Percentiles rank a stretch among this genome's conserved stretches.
Conservation (phyloP, 2,113 vertebrate species). For the Gymnocephalus cernua region DNA sequence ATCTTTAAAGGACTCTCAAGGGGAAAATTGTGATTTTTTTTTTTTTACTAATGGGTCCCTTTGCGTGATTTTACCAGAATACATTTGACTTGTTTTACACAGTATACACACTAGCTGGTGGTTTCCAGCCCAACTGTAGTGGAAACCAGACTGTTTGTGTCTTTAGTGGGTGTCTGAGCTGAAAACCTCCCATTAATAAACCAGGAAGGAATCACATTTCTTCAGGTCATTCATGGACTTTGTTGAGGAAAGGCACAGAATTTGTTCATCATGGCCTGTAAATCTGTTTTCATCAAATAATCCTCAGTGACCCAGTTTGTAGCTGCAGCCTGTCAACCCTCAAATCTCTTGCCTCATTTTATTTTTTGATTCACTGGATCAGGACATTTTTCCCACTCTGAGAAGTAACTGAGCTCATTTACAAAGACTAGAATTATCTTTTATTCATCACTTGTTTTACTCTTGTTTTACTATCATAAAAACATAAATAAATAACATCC, state of each 20-base stretch:
- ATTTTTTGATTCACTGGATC: not conserved
- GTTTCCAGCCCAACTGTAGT: constrained; percentile 22
- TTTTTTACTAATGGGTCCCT: constrained; percentile 39
- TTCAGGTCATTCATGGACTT: constrained; percentile 43
- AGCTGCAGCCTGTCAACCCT: constrained; percentile 7
- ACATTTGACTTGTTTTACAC: constrained; percentile 35
- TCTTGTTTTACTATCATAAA: not conserved
- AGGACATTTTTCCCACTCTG: not conserved
- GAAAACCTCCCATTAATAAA: constrained; percentile 61
- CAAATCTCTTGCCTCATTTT: not conserved
- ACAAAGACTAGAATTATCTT: not conserved
- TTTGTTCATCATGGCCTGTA: constrained; percentile 19
- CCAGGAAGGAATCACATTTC: constrained; percentile 35
- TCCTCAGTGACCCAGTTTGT: constrained; percentile 25
- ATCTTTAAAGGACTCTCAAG: constrained; percentile 1
- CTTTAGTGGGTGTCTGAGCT: constrained; percentile 30
- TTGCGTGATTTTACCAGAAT: constrained; percentile 20
- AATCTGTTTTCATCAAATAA: constrained; percentile 14
- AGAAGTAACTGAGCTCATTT: not conserved
- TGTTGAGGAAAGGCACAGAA: constrained; percentile 18
- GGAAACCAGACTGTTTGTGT: constrained; percentile 36
- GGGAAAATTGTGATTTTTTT: not conserved
- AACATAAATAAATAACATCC: not conserved
- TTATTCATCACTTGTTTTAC: not conserved
- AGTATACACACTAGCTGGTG: not conserved